Conservation (phyloP, 2,797 vertebrate genomes). For the Rhynchonycteris naso region DNA sequence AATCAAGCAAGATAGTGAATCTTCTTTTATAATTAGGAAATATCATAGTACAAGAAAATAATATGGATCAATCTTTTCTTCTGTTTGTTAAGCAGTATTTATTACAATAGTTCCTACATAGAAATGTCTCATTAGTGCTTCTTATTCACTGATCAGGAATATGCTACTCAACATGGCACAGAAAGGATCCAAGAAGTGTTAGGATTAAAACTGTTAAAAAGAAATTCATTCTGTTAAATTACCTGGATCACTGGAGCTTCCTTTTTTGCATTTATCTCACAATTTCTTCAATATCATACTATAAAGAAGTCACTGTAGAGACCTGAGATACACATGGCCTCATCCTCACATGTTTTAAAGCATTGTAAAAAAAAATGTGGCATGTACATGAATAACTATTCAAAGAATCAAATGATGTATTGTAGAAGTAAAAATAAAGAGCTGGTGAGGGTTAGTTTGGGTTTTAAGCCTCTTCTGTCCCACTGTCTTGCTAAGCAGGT, state of each 20-base stretch:
- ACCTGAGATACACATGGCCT: background rate
- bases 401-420: background rate
- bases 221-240: background rate
- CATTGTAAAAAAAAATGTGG: background rate
- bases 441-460: background rate
- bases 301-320: background rate
- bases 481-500: too few relatives aligned
- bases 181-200: background rate
- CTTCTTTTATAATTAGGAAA: constrained; percentile 34
- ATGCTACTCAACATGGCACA: background rate
- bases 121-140: background rate
- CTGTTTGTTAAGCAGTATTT: background rate
- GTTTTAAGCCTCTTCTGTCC: background rate
- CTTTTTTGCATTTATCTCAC: background rate
- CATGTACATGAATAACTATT: background rate
- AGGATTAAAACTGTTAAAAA: background rate
- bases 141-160: background rate
- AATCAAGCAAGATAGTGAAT: background rate
- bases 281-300: background rate
- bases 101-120: background rate
- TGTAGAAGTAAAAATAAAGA: background rate
- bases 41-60: background rate
- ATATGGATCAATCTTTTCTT: background rate
- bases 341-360: constrained; percentile 37
- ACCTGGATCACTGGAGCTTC: background rate